Base-by-base conservation (phyloP, 2,797 vertebrate species). In the Pangasius krempfi region DNA sequence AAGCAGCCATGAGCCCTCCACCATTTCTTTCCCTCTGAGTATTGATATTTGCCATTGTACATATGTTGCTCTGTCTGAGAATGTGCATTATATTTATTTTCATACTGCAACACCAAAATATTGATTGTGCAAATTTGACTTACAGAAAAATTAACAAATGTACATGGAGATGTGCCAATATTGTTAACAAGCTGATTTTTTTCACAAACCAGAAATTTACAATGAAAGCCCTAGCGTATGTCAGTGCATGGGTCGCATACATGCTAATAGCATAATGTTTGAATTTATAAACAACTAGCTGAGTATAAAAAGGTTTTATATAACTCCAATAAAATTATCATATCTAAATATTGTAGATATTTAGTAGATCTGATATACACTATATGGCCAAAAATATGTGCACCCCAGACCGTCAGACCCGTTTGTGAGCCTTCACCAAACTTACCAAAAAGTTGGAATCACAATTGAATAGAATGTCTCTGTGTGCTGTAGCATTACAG, bases 21-120 rank as follows among this genome's bases (percentile, higher is more conserved):
- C 37, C 62, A 40, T 81, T 80, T 89, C 73, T 25, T 50, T 54
- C 16, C 79, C 52, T 64, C 27, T 3, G 52, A 79, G 56, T 87
- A 88, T 80, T 81, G 72, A 90, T 89, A 78, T 90, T 88, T 88
- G 33, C 60, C 10, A 9, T 79, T 27, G 33, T 79, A 13, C 44
- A 25, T 64, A 14, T 85, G 54, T 64, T 68, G 58, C 47, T 85
- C 73, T 20, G 37, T 85, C 47, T 30, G 82, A 37, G 40, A 84
- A 88, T 22, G 27, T 14, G 50, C 30, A 68, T 50, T 22, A 8
- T 8, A 70, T 79, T 52, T 78, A 66, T 88, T 78, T 84, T 70
- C 83, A 30, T n/a, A 22, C 37, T 18, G 33, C 33, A 10, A 50
- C 75, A n/a, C 30, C 16, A 5, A 70, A 70, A 60, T 58, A 70